phyloP scores from a whole-genome alignment of 2,888 invertebrate genomes.

The Oasisia sp. region DNA sequence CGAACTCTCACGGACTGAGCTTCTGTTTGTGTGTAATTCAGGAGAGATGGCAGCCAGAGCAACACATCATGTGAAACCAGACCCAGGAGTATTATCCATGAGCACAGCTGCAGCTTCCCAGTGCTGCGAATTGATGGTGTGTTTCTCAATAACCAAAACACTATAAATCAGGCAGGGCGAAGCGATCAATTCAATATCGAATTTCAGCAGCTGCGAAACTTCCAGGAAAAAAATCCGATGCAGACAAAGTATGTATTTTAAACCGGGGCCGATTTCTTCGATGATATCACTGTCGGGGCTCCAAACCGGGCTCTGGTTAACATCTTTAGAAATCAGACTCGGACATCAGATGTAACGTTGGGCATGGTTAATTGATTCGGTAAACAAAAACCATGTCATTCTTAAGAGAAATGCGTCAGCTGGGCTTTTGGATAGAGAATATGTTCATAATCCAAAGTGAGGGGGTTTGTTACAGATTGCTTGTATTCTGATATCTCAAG shows the following conservation, averaged over 20 bases:
- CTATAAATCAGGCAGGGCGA: neutral
- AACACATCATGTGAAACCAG: neutral
- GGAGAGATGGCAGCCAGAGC: neutral
- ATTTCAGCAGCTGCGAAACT: neutral
- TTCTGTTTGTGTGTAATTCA: neutral
- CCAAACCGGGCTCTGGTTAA: neutral
- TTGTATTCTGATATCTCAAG: neutral
- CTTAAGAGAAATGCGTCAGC: neutral
- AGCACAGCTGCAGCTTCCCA: neutral
- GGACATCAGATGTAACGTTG: slow-evolving; percentile 3
- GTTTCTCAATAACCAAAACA: slow-evolving; percentile 14
- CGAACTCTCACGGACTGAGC: neutral
- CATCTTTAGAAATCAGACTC: neutral
- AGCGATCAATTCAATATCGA: neutral
- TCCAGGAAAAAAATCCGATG: neutral
- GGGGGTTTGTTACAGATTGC: neutral
- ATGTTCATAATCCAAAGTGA: neutral
- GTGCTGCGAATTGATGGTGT: neutral
- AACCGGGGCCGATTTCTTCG: neutral
- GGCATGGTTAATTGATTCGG: slow-evolving; percentile 10
- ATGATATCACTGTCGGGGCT: neutral
- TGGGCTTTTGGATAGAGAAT: neutral
- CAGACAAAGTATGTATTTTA: slow-evolving; percentile 4
- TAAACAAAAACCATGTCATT: neutral
- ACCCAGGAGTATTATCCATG: neutral